Percentiles rank a stretch among this genome's conserved stretches.
Conservation (phyloP, 53 echinoderm and acorn worm genomes). For the Crossaster papposus region DNA sequence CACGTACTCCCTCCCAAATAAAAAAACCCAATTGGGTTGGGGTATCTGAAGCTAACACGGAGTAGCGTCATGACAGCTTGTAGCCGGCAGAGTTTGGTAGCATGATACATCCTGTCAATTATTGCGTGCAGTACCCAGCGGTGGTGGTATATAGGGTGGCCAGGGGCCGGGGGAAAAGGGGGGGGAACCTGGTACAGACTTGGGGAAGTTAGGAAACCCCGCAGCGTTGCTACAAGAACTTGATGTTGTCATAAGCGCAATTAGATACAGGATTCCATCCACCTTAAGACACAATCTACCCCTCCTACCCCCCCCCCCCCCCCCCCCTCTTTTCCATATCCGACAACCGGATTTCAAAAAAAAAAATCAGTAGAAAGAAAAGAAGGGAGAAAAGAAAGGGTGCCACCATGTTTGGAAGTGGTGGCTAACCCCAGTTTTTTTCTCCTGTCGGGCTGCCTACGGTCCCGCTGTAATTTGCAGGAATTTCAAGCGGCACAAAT, state of each 20-base stretch:
- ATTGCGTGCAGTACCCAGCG: conserved; percentile 58
- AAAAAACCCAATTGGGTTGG: conserved; percentile 39
- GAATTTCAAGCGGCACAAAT: conserved; percentile 67
- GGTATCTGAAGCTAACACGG: conserved; percentile 26
- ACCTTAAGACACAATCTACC: conserved; percentile 18
- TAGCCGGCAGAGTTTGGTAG: conserved; percentile 39
- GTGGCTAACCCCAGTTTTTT: not conserved
- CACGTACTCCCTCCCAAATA: not conserved
- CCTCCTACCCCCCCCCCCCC: not conserved
- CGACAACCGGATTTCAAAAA: conserved; percentile 13
- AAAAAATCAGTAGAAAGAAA: not conserved
- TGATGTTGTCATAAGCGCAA: conserved; percentile 58
- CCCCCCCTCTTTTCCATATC: not conserved
- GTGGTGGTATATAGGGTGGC: conserved; percentile 36
- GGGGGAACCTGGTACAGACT: conserved; percentile 18
- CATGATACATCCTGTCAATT: conserved; percentile 68
- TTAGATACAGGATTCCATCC: conserved; percentile 56
- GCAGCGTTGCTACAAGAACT: conserved; percentile 36
- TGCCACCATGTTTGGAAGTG: conserved; percentile 56
- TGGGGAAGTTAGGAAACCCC: conserved; percentile 34
- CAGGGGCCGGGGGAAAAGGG: conserved; percentile 8
- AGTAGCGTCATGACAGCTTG: conserved; percentile 52
- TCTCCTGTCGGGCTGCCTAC: conserved; percentile 15
- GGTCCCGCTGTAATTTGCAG: conserved; percentile 64
- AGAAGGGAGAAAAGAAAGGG: conserved; percentile 1